A percentile compares a stretch with the other conserved stretches of the same genome.
These are phyloP conservation scores for Capitulum mitella DNA, from an alignment of 2,888 invertebrate species.

Conservation along the genomic window DNA sequence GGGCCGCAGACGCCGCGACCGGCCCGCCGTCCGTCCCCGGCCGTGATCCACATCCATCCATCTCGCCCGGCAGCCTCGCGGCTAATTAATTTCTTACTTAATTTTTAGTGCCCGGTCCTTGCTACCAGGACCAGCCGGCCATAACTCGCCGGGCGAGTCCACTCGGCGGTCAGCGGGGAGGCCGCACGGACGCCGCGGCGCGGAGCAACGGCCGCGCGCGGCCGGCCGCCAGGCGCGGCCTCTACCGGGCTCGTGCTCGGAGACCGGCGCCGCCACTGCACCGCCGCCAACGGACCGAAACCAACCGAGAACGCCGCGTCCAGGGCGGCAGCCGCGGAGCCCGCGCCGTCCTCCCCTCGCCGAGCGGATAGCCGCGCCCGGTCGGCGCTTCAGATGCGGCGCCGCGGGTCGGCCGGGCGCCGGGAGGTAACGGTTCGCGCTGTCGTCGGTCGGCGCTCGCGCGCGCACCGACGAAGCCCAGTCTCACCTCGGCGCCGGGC, in stretches of 20 bases:
- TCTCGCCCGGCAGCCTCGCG: neutral
- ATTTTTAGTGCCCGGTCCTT: neutral
- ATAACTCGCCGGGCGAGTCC: neutral
- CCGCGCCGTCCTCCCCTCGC: too few relatives aligned
- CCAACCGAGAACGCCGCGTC: too few relatives aligned
- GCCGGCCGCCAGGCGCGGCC: too few relatives aligned
- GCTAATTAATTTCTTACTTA: constrained; percentile 11
- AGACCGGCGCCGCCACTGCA: neutral
- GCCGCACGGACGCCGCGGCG: neutral
- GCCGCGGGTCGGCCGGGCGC: too few relatives aligned
- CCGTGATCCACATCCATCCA: neutral
- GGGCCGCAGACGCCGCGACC: too few relatives aligned
- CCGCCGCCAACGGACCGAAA: too few relatives aligned
- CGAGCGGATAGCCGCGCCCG: too few relatives aligned
- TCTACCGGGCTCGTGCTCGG: neutral
- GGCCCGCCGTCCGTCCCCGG: too few relatives aligned
- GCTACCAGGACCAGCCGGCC: neutral
- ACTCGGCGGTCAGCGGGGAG: neutral
- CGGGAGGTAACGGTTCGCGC: too few relatives aligned
- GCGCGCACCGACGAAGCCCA: neutral
- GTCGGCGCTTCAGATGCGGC: too few relatives aligned
- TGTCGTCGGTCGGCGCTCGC: too few relatives aligned
- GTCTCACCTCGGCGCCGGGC: neutral
- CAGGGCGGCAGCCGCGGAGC: too few relatives aligned
- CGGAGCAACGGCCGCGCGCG: neutral